phyloP scores from a whole-genome alignment of 1,140 invertebrate genomes.

The Drosophila kanapiae region DNA sequence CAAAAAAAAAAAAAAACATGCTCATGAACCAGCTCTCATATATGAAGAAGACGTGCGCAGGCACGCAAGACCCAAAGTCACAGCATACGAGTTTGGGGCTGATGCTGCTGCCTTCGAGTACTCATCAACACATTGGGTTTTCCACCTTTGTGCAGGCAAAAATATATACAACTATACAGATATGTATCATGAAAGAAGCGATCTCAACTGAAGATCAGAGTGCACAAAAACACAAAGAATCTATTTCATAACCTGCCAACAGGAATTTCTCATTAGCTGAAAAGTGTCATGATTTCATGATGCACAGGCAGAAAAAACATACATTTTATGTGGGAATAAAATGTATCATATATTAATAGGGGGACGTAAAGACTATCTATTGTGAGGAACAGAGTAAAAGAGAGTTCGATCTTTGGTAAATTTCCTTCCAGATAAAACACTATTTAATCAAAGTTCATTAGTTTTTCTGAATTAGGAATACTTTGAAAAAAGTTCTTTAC shows the following conservation, averaged over 20 bases:
- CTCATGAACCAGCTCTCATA: conserved; percentile 74
- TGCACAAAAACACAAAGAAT: conserved; percentile 36
- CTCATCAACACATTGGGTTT: conserved; percentile 56
- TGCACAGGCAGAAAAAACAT: conserved; percentile 8
- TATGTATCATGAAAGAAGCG: conserved; percentile 25
- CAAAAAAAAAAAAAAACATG: background rate
- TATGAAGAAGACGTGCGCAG: conserved; percentile 39
- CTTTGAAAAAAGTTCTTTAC: too few relatives aligned
- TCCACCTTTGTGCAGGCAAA: conserved; percentile 66
- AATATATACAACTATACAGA: conserved; percentile 44
- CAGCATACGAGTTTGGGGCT: conserved; percentile 41
- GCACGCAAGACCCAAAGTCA: conserved; percentile 47
- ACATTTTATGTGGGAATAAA: too few relatives aligned
- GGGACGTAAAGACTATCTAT: too few relatives aligned
- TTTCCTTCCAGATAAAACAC: background rate
- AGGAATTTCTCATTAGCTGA: conserved; percentile 41
- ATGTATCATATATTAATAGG: too few relatives aligned
- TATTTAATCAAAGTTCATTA: too few relatives aligned
- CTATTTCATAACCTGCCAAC: conserved; percentile 34
- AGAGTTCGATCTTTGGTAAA: background rate
- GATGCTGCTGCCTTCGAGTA: conserved; percentile 39
- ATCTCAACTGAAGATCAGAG: conserved; percentile 27
- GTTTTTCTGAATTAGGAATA: too few relatives aligned
- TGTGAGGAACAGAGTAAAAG: background rate
- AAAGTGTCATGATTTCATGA: conserved; percentile 33